Percentiles rank a stretch among this genome's conserved stretches.
phyloP scores from a whole-genome alignment of 2,888 invertebrate species.

The Drosophila demipolita region DNA sequence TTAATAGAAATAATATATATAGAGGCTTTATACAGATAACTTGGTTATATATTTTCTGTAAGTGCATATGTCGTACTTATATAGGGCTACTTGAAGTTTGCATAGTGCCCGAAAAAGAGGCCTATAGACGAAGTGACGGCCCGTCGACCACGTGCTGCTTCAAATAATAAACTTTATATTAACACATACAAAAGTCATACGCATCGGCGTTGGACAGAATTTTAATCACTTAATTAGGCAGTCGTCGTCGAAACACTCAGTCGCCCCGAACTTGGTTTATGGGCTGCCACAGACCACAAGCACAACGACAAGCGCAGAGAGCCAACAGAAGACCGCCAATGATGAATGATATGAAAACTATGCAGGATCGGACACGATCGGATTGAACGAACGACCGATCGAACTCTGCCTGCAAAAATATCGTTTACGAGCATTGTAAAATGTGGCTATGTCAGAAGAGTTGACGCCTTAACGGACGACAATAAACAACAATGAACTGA shows the following conservation, averaged over 20 bases:
- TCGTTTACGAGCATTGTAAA: conserved; percentile 60
- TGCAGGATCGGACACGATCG: conserved; percentile 52
- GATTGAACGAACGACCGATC: conserved; percentile 28
- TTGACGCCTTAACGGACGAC: conserved; percentile 68
- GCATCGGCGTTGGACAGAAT: conserved; percentile 80
- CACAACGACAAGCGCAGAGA: conserved; percentile 9
- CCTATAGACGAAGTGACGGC: conserved; percentile 46
- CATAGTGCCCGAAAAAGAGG: conserved; percentile 48
- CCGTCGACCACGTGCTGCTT: conserved; percentile 84
- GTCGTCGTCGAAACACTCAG: conserved; percentile 38
- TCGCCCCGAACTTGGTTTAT: conserved; percentile 51
- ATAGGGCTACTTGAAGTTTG: conserved; percentile 43
- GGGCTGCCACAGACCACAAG: conserved; percentile 42
- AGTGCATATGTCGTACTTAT: conserved; percentile 24
- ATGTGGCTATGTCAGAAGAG: conserved; percentile 65
- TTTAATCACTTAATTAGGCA: conserved; percentile 84
- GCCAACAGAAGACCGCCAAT: conserved; percentile 28
- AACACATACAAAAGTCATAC: conserved; percentile 85
- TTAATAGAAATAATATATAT: neutral
- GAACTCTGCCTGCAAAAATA: conserved; percentile 60
- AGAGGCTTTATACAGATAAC: neutral
- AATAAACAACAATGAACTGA: conserved; percentile 70
- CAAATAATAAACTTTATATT: conserved; percentile 85
- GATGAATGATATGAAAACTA: conserved; percentile 62
- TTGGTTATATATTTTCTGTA: neutral